Base-by-base conservation (phyloP, 2,797 vertebrate species). In the Crenichthys baileyi region DNA sequence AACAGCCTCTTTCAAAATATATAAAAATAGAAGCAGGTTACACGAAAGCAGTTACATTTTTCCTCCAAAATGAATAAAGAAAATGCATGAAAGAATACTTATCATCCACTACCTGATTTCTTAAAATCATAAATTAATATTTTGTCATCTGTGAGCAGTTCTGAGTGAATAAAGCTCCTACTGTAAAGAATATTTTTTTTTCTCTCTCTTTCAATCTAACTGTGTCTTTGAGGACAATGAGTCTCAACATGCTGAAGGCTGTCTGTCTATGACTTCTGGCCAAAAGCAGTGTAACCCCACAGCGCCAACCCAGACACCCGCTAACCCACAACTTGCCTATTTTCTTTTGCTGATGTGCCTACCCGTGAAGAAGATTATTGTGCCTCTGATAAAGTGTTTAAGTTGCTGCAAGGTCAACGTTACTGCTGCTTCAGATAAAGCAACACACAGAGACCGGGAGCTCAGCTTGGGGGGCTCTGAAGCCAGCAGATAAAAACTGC, bases 351-450 rank as follows among this genome's bases (percentile, higher is more conserved):
- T 73, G 87, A 91, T 88, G 89, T 76, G 70, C 80, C 89, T 91
- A 80, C 88, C 72, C 53, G 31, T 46, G 71, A 89, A 91, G 89
- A 83, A 92, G 88, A 95, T 94, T 94, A 91, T 89, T 88, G 89
- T 77, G 84, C 75, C 75, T 73, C 79, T 79, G 92, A 95, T 94
- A 93, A 94, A 94, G 90, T 91, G 89, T 93, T 92, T 92, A 89
- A 88, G 86, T 85, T 83, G 88, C 89, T 74, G 81, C 95, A 92
- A 95, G 93, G 94, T 95, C 93, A 93, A 83, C 78, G 71, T 81
- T 91, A 93, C 93, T 94, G 90, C 80, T 81, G 88, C 82, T 90
- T 73, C 85, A 92, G 93, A 94, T 93, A 91, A 92, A 90, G 89
- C 82, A 81, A 85, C 87, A 78, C 77, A 83, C 68, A 79, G 85